Conservation (phyloP, 2,797 vertebrate species). For the Myotis pilosus region DNA sequence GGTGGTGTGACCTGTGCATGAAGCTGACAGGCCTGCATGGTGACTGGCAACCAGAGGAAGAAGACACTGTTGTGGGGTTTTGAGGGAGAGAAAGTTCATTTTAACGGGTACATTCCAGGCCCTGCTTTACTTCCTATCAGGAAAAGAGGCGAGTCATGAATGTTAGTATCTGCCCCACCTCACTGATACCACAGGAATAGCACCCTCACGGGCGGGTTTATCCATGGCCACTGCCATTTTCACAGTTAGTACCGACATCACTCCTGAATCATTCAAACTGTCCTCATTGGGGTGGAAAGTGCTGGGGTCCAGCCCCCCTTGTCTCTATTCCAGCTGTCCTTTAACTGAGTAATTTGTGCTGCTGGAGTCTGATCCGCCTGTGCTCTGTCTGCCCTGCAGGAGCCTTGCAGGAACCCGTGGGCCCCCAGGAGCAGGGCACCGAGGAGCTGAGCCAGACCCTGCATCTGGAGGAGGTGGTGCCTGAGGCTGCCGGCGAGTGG, state of each 20-base stretch:
- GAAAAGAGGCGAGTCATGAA: neutral
- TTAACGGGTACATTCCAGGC: neutral
- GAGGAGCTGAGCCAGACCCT: conserved; percentile 89
- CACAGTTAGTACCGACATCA: neutral
- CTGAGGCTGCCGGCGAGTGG: conserved; percentile 92
- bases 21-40: neutral
- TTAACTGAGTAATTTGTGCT: neutral
- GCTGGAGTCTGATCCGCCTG: neutral
- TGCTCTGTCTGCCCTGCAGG: conserved; percentile 76
- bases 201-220: neutral
- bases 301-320: no score
- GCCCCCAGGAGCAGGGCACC: conserved; percentile 83
- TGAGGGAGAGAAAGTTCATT: neutral
- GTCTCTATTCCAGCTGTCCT: neutral
- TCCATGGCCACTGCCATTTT: no score
- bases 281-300: neutral
- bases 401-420: conserved; percentile 82
- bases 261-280: neutral
- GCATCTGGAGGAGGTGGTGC: conserved; percentile 93
- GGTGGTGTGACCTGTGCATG: neutral
- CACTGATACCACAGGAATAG: neutral
- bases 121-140: neutral
- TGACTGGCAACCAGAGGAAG: neutral
- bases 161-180: neutral
- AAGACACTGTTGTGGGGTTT: neutral